Percentiles rank a stretch among this genome's conserved stretches.
Evolutionary conservation across 2,797 vertebrate genomes (phyloP).

Genomic region (Macroramphosus scolopax): DNA sequence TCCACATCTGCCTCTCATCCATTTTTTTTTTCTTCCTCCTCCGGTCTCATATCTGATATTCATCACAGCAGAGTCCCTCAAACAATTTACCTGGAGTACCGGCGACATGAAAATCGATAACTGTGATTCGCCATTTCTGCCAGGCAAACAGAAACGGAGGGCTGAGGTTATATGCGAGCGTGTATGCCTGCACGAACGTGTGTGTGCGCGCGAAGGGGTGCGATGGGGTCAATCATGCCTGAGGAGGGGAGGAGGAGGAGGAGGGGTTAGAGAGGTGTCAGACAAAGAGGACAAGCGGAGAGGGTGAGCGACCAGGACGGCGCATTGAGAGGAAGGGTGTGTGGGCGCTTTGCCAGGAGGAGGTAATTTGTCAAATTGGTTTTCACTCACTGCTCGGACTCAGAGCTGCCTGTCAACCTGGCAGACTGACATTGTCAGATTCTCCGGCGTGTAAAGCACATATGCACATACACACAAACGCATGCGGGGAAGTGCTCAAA

Average conservation of each 20-base stretch:
- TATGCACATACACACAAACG: conserved; percentile 4
- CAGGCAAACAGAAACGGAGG: conserved; percentile 84
- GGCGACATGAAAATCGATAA: conserved; percentile 87
- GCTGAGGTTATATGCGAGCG: conserved; percentile 59
- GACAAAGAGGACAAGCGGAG: conserved; percentile 43
- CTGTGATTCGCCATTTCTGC: conserved; percentile 83
- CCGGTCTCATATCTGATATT: conserved; percentile 84
- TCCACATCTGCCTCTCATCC: conserved; percentile 67
- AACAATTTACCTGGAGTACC: conserved; percentile 88
- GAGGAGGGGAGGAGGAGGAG: conserved; percentile 18
- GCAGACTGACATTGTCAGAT: conserved; percentile 80
- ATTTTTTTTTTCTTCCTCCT: conserved; percentile 66
- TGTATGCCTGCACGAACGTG: conserved; percentile 65
- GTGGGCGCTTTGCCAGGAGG: conserved; percentile 52
- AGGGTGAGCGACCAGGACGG: conserved; percentile 44
- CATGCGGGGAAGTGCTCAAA: conserved; percentile 5
- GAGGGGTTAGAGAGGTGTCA: conserved; percentile 37
- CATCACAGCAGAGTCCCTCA: conserved; percentile 84
- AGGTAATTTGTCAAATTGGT: conserved; percentile 84
- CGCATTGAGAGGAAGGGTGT: conserved; percentile 21
- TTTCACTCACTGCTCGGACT: conserved; percentile 79
- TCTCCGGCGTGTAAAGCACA: conserved; percentile 62
- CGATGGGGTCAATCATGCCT: conserved; percentile 56
- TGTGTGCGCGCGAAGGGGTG: conserved; percentile 63
- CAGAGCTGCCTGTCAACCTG: conserved; percentile 81